Base-by-base conservation (phyloP, 2,888 invertebrate species). In the Acrocera orbiculus region DNA sequence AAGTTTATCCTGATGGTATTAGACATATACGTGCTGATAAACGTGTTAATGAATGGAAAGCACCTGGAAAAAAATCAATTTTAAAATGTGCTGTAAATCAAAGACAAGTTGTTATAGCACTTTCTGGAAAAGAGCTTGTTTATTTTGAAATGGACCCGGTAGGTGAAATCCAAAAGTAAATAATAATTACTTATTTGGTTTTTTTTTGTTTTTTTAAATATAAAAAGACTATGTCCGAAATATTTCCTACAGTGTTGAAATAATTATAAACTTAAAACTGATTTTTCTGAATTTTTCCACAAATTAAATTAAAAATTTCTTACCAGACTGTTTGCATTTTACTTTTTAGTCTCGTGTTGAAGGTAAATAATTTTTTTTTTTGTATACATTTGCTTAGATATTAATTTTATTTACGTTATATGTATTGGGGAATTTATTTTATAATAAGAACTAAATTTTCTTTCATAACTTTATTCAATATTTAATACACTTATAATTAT, bases 121-220 rank as follows among this genome's bases (percentile, higher is more conserved):
- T 99, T 28, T 87, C 90, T 23, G 96, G 95, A 4, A 90, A 95
- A 24, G 98, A 98, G 65, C 66, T 99, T 39, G 93, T 98, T 27
- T 98, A 96, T 64, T 98, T 98, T 58, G 96, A 98, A 68, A 90
- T 98, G 92, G 96, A 98, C 61, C 82, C 90, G 45, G 92, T 93
- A 71, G 76, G 82, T 67, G 26, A 20, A 22, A 25, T 6, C 3
- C 27, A 24, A 27, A 16, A 20, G 4, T 17, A 19, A 27, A 22
- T 10, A 4, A 4, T 9, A n/a, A n/a, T 24, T 24, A 11, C 3
- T 15, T 5, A 11, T 15, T 16, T 27, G 9, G 14, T 27, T 27
- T 16, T 27, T 8, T 16, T 15, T 13, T 27, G 9, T 13, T 10
- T 8, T 24, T 24, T 5, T 14, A 30, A 20, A 14, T n/a, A 30